Evolutionary conservation across 2,797 vertebrate species (phyloP).

Genomic region (Hozukius guyotensis): DNA sequence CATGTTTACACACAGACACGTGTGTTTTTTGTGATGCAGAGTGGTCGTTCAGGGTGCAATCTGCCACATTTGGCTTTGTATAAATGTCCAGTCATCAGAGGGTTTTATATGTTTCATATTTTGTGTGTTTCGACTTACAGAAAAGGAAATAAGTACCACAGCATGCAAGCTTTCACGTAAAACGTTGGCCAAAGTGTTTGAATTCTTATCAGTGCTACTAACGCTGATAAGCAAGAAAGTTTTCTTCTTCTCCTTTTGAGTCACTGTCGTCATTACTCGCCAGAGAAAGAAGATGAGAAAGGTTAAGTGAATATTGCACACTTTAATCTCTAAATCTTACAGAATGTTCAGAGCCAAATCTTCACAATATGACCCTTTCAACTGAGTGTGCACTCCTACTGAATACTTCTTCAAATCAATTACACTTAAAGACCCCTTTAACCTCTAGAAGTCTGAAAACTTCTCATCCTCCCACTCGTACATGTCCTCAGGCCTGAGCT

Average conservation of each 20-base stretch:
- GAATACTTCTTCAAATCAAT: constrained; percentile 16
- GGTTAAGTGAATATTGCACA: neutral
- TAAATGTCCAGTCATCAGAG: neutral
- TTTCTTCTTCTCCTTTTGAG: constrained; percentile 5
- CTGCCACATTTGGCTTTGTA: neutral
- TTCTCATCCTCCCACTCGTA: neutral
- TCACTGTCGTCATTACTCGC: neutral
- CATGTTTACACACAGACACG: neutral
- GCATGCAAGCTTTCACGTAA: neutral
- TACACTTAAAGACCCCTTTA: neutral
- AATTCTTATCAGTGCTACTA: neutral
- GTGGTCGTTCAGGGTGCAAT: neutral
- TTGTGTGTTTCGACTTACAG: too few relatives aligned
- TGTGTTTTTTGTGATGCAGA: neutral
- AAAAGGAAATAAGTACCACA: neutral
- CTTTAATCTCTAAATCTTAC: neutral
- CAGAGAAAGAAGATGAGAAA: neutral
- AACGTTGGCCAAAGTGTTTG: neutral
- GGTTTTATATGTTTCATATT: neutral
- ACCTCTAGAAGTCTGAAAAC: neutral
- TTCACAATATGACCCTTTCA: constrained; percentile 8
- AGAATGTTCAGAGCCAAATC: neutral
- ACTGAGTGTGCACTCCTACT: neutral
- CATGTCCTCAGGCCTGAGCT: neutral
- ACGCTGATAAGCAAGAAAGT: neutral